Conservation (phyloP, 35 echinoderm and acorn worm species). For the Patiria miniata region DNA sequence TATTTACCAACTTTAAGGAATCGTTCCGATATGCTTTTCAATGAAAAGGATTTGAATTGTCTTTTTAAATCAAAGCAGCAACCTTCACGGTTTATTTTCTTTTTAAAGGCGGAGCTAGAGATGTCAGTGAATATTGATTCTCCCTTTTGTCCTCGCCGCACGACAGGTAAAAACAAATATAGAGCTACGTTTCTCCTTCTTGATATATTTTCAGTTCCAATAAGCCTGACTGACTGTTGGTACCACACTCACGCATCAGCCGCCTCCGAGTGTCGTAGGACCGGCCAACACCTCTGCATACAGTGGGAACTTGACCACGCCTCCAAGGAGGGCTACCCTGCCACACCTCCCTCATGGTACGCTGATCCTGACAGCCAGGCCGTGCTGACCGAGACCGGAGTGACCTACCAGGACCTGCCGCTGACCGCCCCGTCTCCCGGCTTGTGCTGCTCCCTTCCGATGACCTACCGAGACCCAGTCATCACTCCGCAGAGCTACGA, state of each 20-base stretch:
- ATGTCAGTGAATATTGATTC: too few relatives aligned
- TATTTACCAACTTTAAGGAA: too few relatives aligned
- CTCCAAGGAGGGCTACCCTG: neutral
- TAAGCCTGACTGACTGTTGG: too few relatives aligned
- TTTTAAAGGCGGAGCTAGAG: too few relatives aligned
- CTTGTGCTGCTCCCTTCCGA: neutral
- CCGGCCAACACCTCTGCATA: constrained; percentile 9
- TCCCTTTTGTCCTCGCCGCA: too few relatives aligned
- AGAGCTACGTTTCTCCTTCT: too few relatives aligned
- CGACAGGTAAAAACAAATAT: too few relatives aligned
- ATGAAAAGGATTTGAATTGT: too few relatives aligned
- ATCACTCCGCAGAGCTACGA: neutral
- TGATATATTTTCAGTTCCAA: too few relatives aligned
- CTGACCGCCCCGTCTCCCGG: neutral
- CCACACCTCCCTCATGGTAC: neutral
- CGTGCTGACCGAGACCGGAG: neutral
- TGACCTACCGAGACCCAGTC: neutral
- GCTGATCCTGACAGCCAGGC: neutral
- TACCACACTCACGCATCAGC: neutral
- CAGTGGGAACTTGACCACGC: neutral
- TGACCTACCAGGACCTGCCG: neutral
- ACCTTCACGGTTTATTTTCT: too few relatives aligned
- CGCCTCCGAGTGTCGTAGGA: neutral
- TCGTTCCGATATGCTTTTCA: too few relatives aligned
- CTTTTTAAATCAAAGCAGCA: too few relatives aligned